Evolutionary conservation across 2,113 vertebrate species (phyloP), one percentile per base, ranked within the genome.

Genomic region (Tychaedon coryphoeus): DNA sequence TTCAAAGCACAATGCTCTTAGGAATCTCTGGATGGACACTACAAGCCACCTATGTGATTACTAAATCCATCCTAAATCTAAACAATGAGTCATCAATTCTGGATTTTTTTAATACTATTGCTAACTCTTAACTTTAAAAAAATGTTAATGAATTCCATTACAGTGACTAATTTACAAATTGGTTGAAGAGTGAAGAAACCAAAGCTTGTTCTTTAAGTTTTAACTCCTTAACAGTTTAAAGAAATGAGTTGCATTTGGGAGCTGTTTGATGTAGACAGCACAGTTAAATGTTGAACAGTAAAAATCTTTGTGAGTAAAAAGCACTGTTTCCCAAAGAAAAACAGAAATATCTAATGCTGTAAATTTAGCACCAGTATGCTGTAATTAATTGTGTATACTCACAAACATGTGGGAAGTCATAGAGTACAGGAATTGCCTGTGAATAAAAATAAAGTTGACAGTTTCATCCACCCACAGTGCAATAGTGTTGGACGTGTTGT

Each of bases 371-470:
- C 48, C 56, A 62, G 8, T 88, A 67, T 92, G 33, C 65, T 91
- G 8, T 75, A 92, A 87, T 86, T 83, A 86, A 72, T 81, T 58
- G 62, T 86, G n/a, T 73, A 40, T 88, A 84, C 80, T 89, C 66
- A 81, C 33, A 91, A 74, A 48, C 29, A 38, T 78, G 34, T 88
- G 62, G 54, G 36, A 91, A 87, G 56, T 94, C 61, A 67, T 4
- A 40, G 40, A 73, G n/a, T 69, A 78, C 70, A 77, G 56, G 45
- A 93, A 31, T 48, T 77, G 34, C 60, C 83, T 95, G 54, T 94
- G 88, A 94, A 91, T 88, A 90, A 92, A 95, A 95, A 86, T 80
- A 84, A 96, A 93, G 48, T 76, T 92, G 70, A 77, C 31, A 16
- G 47, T 84, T 84, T 80, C 43, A 64, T 86, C 48, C 71, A 16